Conservation (phyloP, 2,797 vertebrate species). For the Triplophysa yarkandensis region DNA sequence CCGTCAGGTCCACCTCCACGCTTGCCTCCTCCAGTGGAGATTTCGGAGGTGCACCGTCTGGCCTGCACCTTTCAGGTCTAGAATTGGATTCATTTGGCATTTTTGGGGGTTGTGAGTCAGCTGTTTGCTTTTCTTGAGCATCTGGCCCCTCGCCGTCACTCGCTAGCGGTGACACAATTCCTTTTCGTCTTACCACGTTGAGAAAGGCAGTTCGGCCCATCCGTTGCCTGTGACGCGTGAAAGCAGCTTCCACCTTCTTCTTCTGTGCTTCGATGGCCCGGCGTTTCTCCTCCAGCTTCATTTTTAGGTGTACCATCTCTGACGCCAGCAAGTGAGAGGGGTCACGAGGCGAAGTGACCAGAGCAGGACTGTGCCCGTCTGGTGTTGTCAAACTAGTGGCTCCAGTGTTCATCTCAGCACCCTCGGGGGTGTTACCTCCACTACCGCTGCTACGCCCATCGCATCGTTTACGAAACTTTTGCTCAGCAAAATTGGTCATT, state of each 20-base stretch:
- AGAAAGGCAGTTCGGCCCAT: constrained; percentile 97
- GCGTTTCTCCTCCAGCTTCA: constrained; percentile 97
- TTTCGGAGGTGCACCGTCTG: constrained; percentile 79
- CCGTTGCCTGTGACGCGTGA: constrained; percentile 91
- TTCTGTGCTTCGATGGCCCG: constrained; percentile 97
- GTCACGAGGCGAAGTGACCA: constrained; percentile 77
- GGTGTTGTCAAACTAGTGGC: constrained; percentile 73
- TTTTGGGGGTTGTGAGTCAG: constrained; percentile 63
- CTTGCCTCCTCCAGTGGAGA: constrained; percentile 77
- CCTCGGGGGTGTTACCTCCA: constrained; percentile 93
- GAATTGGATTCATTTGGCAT: constrained; percentile 58
- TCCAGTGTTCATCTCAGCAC: constrained; percentile 84
- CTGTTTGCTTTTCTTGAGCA: constrained; percentile 74
- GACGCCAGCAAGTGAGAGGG: constrained; percentile 90
- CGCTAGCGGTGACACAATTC: constrained; percentile 78
- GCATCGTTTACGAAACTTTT: constrained; percentile 91
- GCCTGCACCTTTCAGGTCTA: constrained; percentile 79
- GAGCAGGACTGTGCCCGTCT: constrained; percentile 72
- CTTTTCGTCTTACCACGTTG: constrained; percentile 92
- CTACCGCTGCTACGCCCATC: constrained; percentile 89
- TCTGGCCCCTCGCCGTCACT: constrained; percentile 71
- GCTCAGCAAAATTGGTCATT: constrained; percentile 98
- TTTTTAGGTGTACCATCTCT: constrained; percentile 95
- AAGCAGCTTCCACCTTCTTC: constrained; percentile 95
- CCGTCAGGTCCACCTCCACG: constrained; percentile 84